Conservation (phyloP, 2,113 vertebrate genomes). For the Beaufortia kweichowensis region DNA sequence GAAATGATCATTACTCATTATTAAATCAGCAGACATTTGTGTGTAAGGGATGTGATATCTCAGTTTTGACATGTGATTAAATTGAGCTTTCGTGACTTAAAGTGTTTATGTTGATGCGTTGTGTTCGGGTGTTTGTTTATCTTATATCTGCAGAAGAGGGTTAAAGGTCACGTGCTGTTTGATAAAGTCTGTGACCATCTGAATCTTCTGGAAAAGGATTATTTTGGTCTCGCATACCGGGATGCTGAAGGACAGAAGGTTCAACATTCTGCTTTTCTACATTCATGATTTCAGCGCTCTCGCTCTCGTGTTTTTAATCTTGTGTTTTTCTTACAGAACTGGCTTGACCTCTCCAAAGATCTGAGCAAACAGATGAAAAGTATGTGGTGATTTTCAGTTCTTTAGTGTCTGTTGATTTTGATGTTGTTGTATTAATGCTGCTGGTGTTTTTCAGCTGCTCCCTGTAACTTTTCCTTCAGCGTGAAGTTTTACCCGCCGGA, state of each 20-base stretch:
- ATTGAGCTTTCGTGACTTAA: too few relatives aligned
- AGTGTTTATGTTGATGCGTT: neutral
- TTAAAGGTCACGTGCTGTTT: slow-evolving; percentile 87
- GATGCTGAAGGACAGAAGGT: slow-evolving; percentile 97
- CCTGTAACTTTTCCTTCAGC: slow-evolving; percentile 96
- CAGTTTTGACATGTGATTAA: too few relatives aligned
- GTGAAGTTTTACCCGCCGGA: slow-evolving; percentile 99
- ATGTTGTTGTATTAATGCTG: slow-evolving; percentile 10
- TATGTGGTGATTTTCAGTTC: slow-evolving; percentile 58
- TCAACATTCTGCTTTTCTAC: neutral
- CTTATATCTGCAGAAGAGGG: slow-evolving; percentile 80
- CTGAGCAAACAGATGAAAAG: slow-evolving; percentile 96
- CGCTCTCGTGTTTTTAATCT: neutral
- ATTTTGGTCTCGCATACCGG: slow-evolving; percentile 90
- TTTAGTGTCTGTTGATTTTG: neutral
- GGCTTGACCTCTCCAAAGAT: slow-evolving; percentile 94
- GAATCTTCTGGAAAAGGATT: slow-evolving; percentile 96
- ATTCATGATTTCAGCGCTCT: neutral
- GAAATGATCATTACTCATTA: too few relatives aligned
- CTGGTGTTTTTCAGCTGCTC: slow-evolving; percentile 78
- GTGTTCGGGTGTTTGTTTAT: neutral
- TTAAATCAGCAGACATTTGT: too few relatives aligned
- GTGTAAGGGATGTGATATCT: too few relatives aligned
- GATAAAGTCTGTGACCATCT: slow-evolving; percentile 96
- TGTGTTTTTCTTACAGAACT: slow-evolving; percentile 82